Evolutionary conservation across 2,113 vertebrate genomes (phyloP).

Genomic region (Rhynchomys soricoides): DNA sequence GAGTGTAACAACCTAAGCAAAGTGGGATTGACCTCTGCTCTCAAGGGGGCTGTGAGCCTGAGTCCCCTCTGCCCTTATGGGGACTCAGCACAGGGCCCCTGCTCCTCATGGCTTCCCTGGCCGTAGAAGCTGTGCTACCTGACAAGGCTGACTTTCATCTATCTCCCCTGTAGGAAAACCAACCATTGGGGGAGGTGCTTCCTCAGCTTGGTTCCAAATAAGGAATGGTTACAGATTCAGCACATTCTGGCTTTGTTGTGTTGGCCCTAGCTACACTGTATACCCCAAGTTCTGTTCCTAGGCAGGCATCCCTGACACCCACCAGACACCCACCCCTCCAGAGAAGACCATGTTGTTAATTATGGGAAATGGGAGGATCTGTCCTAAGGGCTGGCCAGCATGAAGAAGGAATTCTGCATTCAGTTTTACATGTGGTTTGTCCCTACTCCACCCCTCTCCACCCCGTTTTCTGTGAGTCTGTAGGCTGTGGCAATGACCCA

Average conservation of each 20-base stretch:
- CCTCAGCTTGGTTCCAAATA: background rate
- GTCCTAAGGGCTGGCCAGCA: background rate
- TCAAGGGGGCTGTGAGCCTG: background rate
- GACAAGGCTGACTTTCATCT: background rate
- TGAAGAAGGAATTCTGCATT: background rate
- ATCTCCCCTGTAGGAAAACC: background rate
- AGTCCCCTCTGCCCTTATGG: no score
- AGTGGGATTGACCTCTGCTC: background rate
- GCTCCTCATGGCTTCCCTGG: background rate
- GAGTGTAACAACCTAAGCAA: background rate
- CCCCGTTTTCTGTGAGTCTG: background rate
- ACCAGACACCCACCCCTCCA: background rate
- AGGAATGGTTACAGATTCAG: background rate
- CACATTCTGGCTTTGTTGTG: background rate
- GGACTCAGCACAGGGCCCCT: no score
- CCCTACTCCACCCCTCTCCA: background rate
- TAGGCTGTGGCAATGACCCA: background rate
- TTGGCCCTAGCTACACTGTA: background rate
- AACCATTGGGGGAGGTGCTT: background rate
- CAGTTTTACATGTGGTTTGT: background rate
- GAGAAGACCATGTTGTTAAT: background rate
- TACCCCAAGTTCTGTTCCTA: background rate
- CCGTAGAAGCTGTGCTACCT: background rate
- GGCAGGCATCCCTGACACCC: background rate
- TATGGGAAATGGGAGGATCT: background rate